Evolutionary conservation across 2,797 vertebrate genomes (phyloP).

Genomic region (Squalus acanthias): DNA sequence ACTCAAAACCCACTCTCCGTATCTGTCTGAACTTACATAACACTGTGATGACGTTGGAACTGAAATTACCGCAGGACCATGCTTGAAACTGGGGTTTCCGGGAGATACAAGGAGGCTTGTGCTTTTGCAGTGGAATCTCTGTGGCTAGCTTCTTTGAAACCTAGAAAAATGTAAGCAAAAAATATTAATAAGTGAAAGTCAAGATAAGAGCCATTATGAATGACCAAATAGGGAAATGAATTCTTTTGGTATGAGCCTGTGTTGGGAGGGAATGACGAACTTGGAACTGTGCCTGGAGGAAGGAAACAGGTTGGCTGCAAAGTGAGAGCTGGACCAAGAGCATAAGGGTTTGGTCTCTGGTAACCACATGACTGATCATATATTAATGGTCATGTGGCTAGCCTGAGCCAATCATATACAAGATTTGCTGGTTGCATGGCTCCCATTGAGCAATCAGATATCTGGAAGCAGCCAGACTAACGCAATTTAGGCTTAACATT

Average conservation of each 20-base stretch:
- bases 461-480: not conserved
- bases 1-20: not conserved
- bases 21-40: not conserved
- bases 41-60: not conserved
- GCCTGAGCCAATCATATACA: not conserved
- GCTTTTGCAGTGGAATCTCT: not conserved
- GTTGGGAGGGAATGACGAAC: not conserved
- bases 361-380: not conserved
- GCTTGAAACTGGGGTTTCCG: not conserved
- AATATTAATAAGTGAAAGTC: not conserved
- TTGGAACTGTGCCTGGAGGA: not conserved
- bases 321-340: not conserved
- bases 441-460: not conserved
- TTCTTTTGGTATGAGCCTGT: not conserved
- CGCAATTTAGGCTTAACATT: not conserved
- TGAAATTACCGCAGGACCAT: not conserved
- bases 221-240: not conserved
- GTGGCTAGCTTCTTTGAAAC: not conserved
- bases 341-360: not conserved
- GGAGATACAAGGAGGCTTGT: not conserved
- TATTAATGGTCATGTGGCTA: not conserved
- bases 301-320: not conserved
- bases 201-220: not conserved
- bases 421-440: not conserved
- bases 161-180: not conserved